Base-by-base conservation (phyloP, 2,113 vertebrate species). In the Phalacrocorax brasilianus region DNA sequence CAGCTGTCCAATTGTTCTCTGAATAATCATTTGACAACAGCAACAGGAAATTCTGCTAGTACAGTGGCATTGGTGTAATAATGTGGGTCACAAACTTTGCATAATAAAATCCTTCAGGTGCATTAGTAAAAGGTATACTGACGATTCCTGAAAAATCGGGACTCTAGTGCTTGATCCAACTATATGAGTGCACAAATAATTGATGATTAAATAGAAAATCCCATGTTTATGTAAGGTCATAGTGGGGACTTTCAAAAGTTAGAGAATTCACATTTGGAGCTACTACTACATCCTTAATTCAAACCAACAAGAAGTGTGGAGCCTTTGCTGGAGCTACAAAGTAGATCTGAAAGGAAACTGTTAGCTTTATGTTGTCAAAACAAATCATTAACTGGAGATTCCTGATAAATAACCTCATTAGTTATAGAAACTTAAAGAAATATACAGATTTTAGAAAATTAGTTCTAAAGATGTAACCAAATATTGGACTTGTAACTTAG, bases 121-220 rank as follows among this genome's bases (percentile, higher is more conserved):
- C 10, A 1, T 21, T 52, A n/a, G 7, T 44, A 13, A 58, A 42
- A 65, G 4, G 2, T 19, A 11, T 13, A 2, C 11, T 71, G 17
- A 14, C 58, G 17, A 49, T 15, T 86, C 24, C 52, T 72, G 47
- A 35, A 95, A 52, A 28, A 79, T 83, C 14, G 55, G 49, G 6
- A 62, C 27, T 79, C 33, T 19, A 45, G 22, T 63, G 58, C 38
- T 78, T 42, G 38, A 56, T 67, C 50, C 70, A 87, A 72, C n/a
- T 44, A 33, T 27, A 45, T 26, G 8, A 23, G 47, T 27, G 18
- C 8, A 22, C 45, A 92, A 91, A 79, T 63, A 93, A 89, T 67
- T 85, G 52, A 75, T 67, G 42, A 88, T 33, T 27, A 91, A 97
- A 89, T 73, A 62, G 17, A 56, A 67, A 74, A 82, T 87, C 18